Base-by-base conservation (phyloP, 2,113 vertebrate genomes). In the Oncorhynchus clarkii region DNA sequence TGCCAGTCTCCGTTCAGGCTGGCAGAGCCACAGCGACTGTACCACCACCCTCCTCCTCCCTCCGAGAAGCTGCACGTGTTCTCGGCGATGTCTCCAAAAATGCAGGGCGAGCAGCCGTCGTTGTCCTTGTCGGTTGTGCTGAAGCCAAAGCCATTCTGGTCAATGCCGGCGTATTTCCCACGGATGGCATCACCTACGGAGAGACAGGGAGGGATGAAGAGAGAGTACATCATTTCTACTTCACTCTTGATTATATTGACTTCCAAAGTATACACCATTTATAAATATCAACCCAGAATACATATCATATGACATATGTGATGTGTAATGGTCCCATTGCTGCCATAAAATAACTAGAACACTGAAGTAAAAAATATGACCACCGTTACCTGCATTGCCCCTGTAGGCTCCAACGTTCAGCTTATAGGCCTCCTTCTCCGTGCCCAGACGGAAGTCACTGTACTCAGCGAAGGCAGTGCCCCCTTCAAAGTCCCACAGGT, bases 101-200 rank as follows among this genome's bases (percentile, higher is more conserved):
- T 27, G 67, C 91, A 91, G 0, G 85, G 89, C 0, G 59, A 14
- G 81, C 92, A 90, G 76, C 86, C 87, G 1, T 91, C 88, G 0
- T 86, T 89, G 87, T 92, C 88, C 0, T 26, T 67, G 74, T 91
- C 89, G 0, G 12, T 1, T 2, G 88, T 93, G 82, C 91, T 92
- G 86, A 94, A 94, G 75, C 87, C 84, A 1, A 59, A 86, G 62
- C 88, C 85, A 1, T 91, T 91, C 82, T 91, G 91, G 76, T 89
- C 24, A 0, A 82, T 71, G 1, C 77, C 80, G 0, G 7, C 0
- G 22, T 81, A 85, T 0, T 12, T 7, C 2, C 87, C 89, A 4
- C 79, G 86, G 82, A 93, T 89, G 2, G 84, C 86, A 2, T 93
- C 89, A 20, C 89, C 88, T 93, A 73, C 18, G 5, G 3, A 66